Evolutionary conservation across 2,888 invertebrate genomes (phyloP).

Genomic region (Byasa hedistus): DNA sequence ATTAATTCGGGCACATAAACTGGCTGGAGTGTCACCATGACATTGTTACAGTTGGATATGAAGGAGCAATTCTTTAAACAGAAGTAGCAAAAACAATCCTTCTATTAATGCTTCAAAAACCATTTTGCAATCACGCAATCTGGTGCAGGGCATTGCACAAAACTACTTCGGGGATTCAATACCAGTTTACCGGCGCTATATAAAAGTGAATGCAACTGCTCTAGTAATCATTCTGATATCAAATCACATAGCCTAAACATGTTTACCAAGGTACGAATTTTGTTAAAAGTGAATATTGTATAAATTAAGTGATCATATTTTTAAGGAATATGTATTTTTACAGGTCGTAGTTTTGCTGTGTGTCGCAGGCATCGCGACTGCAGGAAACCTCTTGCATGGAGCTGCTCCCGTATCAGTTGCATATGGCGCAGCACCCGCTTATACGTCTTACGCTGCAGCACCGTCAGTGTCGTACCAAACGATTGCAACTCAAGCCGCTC

Average conservation of each 20-base stretch:
- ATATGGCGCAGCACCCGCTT: conserved; percentile 40
- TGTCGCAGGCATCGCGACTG: conserved; percentile 67
- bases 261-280: conserved; percentile 58
- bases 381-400: conserved; percentile 58
- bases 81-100: conserved; percentile 31
- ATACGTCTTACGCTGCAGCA: conserved; percentile 29
- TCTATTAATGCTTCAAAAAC: conserved; percentile 35
- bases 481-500: conserved; percentile 40
- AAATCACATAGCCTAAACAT: conserved; percentile 54
- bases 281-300: neutral
- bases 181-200: conserved; percentile 63
- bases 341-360: conserved; percentile 69
- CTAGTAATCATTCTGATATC: conserved; percentile 59
- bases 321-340: conserved; percentile 31
- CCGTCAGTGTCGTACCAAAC: conserved; percentile 43
- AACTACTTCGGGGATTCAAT: conserved; percentile 53
- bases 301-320: conserved; percentile 3
- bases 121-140: conserved; percentile 35
- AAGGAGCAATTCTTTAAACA: conserved; percentile 22
- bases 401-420: conserved; percentile 50
- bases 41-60: conserved; percentile 47
- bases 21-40: conserved; percentile 45
- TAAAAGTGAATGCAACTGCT: conserved; percentile 63
- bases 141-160: conserved; percentile 42
- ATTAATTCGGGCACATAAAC: conserved; percentile 32